phyloP scores from a whole-genome alignment of 2,113 vertebrate genomes.

The Periophthalmus modestus region DNA sequence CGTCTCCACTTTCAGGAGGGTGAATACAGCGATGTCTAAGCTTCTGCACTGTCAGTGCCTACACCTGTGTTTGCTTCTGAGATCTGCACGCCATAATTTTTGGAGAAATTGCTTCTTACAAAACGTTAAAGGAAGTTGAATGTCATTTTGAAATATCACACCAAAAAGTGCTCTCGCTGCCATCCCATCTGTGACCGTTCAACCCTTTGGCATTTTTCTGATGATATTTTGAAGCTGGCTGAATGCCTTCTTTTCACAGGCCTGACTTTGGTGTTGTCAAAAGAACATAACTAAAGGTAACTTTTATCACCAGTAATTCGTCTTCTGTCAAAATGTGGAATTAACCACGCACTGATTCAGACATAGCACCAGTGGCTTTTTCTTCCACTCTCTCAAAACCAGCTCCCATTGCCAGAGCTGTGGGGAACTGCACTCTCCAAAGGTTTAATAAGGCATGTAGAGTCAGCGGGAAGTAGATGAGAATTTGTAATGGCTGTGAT shows the following conservation, averaged over 20 bases:
- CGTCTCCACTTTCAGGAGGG: neutral
- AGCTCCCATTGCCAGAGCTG: conserved; percentile 15
- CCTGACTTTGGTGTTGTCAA: neutral
- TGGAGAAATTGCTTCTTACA: neutral
- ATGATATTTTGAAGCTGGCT: neutral
- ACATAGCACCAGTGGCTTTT: neutral
- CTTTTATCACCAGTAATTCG: neutral
- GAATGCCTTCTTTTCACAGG: neutral
- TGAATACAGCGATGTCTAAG: neutral
- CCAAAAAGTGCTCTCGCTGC: neutral
- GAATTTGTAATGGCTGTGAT: conserved; percentile 54
- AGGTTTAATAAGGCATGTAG: conserved; percentile 31
- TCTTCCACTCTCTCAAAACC: neutral
- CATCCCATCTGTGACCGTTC: neutral
- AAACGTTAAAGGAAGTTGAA: neutral
- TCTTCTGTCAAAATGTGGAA: neutral
- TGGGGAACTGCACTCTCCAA: conserved; percentile 21
- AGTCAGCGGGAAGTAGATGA: conserved; percentile 57
- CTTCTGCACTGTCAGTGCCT: neutral
- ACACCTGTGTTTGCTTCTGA: neutral
- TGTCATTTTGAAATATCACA: neutral
- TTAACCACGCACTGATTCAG: neutral
- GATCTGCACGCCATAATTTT: neutral
- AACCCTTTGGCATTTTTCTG: neutral
- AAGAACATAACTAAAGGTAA: neutral